phyloP scores from a whole-genome alignment of 2,797 vertebrate species.

The Malurus leucopterus region DNA sequence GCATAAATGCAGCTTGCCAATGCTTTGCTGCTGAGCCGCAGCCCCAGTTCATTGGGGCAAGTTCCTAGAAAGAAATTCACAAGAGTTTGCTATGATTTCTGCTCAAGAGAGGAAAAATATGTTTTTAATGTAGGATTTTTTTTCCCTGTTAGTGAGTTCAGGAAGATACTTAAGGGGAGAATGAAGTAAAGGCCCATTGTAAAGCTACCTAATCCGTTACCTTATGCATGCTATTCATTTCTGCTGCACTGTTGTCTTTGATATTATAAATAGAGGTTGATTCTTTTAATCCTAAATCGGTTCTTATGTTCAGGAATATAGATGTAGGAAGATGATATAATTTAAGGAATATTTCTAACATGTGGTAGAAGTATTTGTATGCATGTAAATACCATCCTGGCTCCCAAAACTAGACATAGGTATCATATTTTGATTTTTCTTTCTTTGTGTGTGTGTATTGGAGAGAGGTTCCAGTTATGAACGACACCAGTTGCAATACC shows the following conservation, averaged over 20 bases:
- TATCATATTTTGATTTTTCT: conserved; percentile 38
- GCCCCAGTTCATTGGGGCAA: conserved; percentile 12
- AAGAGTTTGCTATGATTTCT: conserved; percentile 32
- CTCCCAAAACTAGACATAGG: conserved; percentile 27
- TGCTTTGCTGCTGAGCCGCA: conserved; percentile 28
- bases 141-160: conserved; percentile 42
- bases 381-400: background rate
- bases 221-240: conserved; percentile 46
- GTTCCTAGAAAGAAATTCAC: conserved; percentile 3
- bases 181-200: conserved; percentile 59
- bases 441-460: background rate
- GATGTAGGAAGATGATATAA: conserved; percentile 1
- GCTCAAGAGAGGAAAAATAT: conserved; percentile 30
- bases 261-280: conserved; percentile 14
- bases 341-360: conserved; percentile 34
- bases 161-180: conserved; percentile 19
- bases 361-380: conserved; percentile 20
- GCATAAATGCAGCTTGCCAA: conserved; percentile 27
- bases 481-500: conserved; percentile 26
- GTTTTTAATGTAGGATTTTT: conserved; percentile 1
- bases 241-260: conserved; percentile 32
- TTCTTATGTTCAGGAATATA: background rate
- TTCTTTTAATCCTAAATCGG: background rate
- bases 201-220: conserved; percentile 66
- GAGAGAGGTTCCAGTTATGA: background rate